Percentiles rank a stretch among this genome's conserved stretches.
These are phyloP conservation scores for Sebastes alutus DNA, from an alignment of 2,797 vertebrate species.

Conservation along the genomic window DNA sequence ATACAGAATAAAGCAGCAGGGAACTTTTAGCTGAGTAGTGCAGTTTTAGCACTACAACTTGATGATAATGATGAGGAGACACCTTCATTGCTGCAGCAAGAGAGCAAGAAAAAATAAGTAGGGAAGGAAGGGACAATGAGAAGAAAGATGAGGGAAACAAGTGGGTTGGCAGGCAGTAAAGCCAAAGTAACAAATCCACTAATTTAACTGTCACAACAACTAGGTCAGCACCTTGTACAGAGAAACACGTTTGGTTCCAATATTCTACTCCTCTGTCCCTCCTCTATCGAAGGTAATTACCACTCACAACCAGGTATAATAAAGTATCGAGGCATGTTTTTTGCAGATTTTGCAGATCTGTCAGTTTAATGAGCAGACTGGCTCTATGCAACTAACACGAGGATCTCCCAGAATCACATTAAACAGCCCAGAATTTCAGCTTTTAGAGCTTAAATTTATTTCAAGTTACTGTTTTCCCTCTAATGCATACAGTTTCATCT, in stretches of 20 bases:
- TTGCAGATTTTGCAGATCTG: not conserved
- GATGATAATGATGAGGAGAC: not conserved
- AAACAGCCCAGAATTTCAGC: not conserved
- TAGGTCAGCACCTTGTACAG: constrained; percentile 31
- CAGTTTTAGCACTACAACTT: not conserved
- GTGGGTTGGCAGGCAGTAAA: constrained; percentile 7
- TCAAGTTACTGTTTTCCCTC: not conserved
- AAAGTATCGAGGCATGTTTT: not conserved
- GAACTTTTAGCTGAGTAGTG: constrained; percentile 2
- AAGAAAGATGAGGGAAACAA: constrained; percentile 17
- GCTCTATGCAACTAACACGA: not conserved
- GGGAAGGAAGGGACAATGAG: not conserved
- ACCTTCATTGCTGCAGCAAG: not conserved
- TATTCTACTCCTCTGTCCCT: not conserved
- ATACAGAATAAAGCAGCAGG: not conserved
- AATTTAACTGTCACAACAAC: constrained; percentile 46
- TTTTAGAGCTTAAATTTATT: not conserved
- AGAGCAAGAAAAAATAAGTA: not conserved
- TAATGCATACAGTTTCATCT: not conserved
- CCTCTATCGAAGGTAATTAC: not conserved
- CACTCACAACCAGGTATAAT: not conserved
- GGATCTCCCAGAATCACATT: not conserved
- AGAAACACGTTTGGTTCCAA: constrained; percentile 17
- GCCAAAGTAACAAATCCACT: constrained; percentile 17
- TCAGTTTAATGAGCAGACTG: not conserved